Conservation (phyloP, 1,140 invertebrate genomes). For the Dendrolimus punctatus region DNA sequence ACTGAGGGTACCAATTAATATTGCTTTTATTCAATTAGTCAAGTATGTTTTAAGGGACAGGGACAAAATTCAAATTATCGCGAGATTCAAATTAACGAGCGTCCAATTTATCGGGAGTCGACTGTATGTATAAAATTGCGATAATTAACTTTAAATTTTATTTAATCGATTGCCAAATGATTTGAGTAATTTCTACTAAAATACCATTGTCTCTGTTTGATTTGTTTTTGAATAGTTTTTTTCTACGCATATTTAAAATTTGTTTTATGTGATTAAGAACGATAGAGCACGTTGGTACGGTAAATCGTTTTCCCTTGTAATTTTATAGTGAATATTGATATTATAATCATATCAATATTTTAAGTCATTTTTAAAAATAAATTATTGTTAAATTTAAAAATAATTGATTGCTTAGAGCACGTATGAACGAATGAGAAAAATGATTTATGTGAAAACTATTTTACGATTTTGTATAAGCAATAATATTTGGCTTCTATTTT, state of each 20-base stretch:
- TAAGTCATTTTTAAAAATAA: constrained; percentile 23
- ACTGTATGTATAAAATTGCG: constrained; percentile 1
- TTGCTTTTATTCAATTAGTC: too few relatives aligned
- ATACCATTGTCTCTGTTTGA: background rate
- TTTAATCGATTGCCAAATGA: background rate
- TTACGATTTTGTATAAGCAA: constrained; percentile 28
- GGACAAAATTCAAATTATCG: too few relatives aligned
- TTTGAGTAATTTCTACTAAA: background rate
- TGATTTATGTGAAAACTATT: constrained; percentile 16
- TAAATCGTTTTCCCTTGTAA: constrained; percentile 2
- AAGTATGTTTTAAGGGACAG: too few relatives aligned
- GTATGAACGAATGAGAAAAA: too few relatives aligned
- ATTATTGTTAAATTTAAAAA: constrained; percentile 3
- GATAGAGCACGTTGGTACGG: background rate
- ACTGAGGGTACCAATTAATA: too few relatives aligned
- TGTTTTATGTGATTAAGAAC: background rate
- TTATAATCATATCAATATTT: constrained; percentile 39
- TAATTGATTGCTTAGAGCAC: too few relatives aligned
- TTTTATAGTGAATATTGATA: constrained; percentile 1
- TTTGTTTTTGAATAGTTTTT: background rate
- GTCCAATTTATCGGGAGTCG: background rate
- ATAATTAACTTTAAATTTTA: constrained; percentile 7
- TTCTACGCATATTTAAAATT: background rate
- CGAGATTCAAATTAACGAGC: too few relatives aligned
- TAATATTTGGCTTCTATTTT: constrained; percentile 24